These are phyloP conservation scores for Leptura quadrifasciata DNA, from an alignment of 2,888 invertebrate species.

Conservation along the genomic window DNA sequence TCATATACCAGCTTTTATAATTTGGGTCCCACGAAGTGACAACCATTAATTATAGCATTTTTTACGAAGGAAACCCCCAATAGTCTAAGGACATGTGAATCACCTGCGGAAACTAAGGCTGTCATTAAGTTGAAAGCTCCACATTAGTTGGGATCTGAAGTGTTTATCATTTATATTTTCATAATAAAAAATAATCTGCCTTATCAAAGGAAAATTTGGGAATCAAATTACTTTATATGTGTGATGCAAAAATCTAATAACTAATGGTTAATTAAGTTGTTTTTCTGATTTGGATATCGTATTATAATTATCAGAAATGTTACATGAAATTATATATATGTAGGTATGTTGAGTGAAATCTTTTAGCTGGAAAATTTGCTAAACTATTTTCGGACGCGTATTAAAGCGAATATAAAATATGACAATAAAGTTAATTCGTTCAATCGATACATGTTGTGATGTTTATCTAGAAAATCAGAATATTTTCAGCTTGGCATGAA, in stretches of 20 bases:
- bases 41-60: too few species aligned
- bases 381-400: neutral
- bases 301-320: neutral
- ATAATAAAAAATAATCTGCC: neutral
- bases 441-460: neutral
- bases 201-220: neutral
- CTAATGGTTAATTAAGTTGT: neutral
- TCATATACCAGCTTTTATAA: too few species aligned
- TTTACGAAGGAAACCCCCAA: too few species aligned
- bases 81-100: too few species aligned
- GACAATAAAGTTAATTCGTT: neutral
- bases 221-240: neutral
- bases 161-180: neutral
- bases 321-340: neutral
- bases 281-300: neutral
- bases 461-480: constrained; percentile 2
- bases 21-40: too few species aligned
- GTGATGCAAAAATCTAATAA: neutral
- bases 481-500: neutral
- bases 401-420: neutral
- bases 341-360: neutral
- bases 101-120: too few species aligned
- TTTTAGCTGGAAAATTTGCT: neutral
- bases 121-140: too few species aligned
- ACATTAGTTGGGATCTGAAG: too few species aligned